phyloP scores from a whole-genome alignment of 1,140 invertebrate genomes.

The Caerostris extrusa region DNA sequence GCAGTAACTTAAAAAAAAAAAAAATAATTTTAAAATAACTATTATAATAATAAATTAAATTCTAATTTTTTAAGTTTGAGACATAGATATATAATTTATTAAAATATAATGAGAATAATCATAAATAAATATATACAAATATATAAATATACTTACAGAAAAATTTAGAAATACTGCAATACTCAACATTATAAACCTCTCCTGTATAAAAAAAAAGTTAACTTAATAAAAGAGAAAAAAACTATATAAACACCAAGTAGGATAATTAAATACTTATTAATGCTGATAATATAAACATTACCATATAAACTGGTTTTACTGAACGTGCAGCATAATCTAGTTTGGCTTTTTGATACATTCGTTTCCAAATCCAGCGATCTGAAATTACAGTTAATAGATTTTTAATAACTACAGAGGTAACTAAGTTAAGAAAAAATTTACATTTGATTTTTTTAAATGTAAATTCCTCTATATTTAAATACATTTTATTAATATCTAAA shows the following conservation, averaged over 20 bases:
- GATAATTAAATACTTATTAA: background rate
- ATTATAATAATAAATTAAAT: too few species aligned
- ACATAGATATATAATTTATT: background rate
- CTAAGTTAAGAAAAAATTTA: too few species aligned
- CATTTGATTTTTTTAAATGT: too few species aligned
- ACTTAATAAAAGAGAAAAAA: background rate
- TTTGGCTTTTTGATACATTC: slow-evolving; percentile 82
- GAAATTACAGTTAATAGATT: slow-evolving; percentile 67
- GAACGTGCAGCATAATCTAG: slow-evolving; percentile 52
- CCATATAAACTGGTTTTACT: slow-evolving; percentile 41
- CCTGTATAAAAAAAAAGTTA: slow-evolving; percentile 6
- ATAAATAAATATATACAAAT: background rate
- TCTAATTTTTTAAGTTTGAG: background rate
- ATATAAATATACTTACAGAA: slow-evolving; percentile 34
- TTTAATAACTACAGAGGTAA: too few species aligned
- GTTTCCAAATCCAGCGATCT: slow-evolving; percentile 83
- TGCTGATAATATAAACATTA: background rate
- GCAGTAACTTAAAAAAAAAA: background rate
- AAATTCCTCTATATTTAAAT: too few species aligned
- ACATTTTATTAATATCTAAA: too few species aligned
- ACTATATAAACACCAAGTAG: background rate
- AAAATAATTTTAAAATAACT: background rate
- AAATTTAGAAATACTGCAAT: slow-evolving; percentile 61
- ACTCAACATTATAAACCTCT: slow-evolving; percentile 46
- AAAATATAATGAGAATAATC: background rate